These are phyloP conservation scores for Drosophila bocki DNA, from an alignment of 1,140 invertebrate genomes.

Conservation along the genomic window DNA sequence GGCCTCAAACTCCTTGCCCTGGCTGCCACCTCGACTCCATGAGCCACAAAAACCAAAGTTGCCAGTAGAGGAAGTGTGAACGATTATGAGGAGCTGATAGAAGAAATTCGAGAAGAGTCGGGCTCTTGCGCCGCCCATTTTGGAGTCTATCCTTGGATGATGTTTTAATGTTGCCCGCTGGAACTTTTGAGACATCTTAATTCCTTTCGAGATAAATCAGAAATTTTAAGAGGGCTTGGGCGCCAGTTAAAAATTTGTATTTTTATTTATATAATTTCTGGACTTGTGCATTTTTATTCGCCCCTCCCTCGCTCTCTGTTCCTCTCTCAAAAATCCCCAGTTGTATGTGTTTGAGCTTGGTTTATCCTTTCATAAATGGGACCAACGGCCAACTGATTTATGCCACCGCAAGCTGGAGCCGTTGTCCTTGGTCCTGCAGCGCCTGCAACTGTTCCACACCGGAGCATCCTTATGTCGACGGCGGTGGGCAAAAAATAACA, in stretches of 20 bases:
- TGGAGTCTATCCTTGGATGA: constrained; percentile 25
- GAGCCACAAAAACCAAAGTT: constrained; percentile 51
- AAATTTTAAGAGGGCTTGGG: constrained; percentile 36
- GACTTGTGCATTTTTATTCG: constrained; percentile 74
- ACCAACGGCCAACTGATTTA: constrained; percentile 76
- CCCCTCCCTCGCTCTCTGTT: neutral
- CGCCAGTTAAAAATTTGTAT: constrained; percentile 61
- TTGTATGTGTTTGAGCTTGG: constrained; percentile 45
- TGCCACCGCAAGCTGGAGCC: constrained; percentile 75
- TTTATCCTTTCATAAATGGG: constrained; percentile 82
- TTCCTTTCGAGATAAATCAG: constrained; percentile 79
- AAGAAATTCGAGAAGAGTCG: constrained; percentile 19
- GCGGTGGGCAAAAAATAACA: constrained; percentile 66
- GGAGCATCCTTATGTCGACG: constrained; percentile 57
- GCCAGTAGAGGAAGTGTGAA: constrained; percentile 57
- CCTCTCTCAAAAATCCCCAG: neutral
- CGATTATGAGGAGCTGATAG: constrained; percentile 70
- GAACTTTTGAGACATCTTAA: constrained; percentile 83
- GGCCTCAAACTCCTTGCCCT: neutral
- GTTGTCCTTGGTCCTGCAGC: constrained; percentile 30
- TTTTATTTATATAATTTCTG: constrained; percentile 67
- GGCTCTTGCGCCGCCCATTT: constrained; percentile 1
- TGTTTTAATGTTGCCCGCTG: constrained; percentile 61
- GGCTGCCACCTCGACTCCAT: neutral
- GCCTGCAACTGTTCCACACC: constrained; percentile 51